A percentile compares a stretch with the other conserved stretches of the same genome.
These are phyloP conservation scores for Caenorhabditis becei DNA, from an alignment of 2,888 invertebrate species.

Conservation along the genomic window DNA sequence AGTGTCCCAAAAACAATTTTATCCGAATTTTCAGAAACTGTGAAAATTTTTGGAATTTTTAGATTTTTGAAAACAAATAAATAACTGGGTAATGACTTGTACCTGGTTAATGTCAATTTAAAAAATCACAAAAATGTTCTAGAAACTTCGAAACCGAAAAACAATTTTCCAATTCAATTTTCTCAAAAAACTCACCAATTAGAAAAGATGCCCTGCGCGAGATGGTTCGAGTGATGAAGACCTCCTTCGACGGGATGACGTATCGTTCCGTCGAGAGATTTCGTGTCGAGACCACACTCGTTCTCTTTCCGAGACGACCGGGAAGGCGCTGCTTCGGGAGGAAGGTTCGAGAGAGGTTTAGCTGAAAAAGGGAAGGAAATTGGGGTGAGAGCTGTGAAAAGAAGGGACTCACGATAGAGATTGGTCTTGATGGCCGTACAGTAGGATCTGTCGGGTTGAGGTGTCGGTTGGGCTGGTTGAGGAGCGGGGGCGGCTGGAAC, in stretches of 20 bases:
- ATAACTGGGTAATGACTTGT: no score
- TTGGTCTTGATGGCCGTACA: neutral
- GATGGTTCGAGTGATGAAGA: neutral
- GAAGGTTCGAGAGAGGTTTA: neutral
- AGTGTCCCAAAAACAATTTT: no score
- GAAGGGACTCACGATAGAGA: neutral
- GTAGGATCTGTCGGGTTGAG: neutral
- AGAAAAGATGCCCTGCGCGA: neutral
- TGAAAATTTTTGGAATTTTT: no score
- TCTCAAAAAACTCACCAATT: conserved; percentile 10
- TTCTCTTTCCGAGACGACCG: conserved; percentile 21
- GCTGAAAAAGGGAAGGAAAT: conserved; percentile 6
- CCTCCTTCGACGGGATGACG: neutral
- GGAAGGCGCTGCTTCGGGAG: neutral
- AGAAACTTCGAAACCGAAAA: neutral
- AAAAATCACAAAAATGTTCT: no score
- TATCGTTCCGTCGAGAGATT: neutral
- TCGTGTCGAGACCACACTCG: conserved; percentile 25
- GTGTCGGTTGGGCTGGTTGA: neutral
- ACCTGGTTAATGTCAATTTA: no score
- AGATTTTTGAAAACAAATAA: no score
- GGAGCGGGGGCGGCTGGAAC: neutral
- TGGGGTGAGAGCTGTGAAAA: neutral
- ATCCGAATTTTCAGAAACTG: no score
- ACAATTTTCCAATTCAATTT: neutral